Percentiles rank a stretch among this genome's conserved stretches.
phyloP scores from a whole-genome alignment of 2,113 vertebrate species.

The Cyprinodon brontotheroides region DNA sequence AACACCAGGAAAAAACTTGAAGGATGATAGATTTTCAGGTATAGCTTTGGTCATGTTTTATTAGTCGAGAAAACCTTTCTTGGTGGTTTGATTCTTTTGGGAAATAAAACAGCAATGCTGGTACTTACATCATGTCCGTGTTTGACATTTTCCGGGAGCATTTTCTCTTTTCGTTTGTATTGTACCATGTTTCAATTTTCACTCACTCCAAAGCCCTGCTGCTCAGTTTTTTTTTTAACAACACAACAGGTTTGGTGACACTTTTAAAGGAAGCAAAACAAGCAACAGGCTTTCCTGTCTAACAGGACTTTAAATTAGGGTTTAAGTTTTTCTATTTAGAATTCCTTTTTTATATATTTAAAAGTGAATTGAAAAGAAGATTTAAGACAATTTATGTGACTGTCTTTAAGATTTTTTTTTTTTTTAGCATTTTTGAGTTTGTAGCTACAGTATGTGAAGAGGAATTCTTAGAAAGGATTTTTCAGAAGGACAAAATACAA shows the following conservation, averaged over 20 bases:
- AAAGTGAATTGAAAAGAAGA: not conserved
- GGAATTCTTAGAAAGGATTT: too few species aligned
- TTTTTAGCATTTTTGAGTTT: too few species aligned
- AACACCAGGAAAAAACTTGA: too few species aligned
- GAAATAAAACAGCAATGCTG: not conserved
- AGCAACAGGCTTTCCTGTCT: conserved; percentile 1
- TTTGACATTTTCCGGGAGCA: conserved; percentile 21
- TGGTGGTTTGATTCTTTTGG: not conserved
- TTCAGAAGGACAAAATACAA: too few species aligned
- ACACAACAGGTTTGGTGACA: conserved; percentile 13
- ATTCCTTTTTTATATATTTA: too few species aligned
- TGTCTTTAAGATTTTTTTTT: too few species aligned
- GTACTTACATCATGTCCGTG: not conserved
- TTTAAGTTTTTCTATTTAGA: not conserved
- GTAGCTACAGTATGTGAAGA: too few species aligned
- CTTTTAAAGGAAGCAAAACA: not conserved
- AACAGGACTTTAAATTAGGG: not conserved
- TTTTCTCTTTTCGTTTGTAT: not conserved
- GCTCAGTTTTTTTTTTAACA: conserved; percentile 16
- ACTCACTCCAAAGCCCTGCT: conserved; percentile 19
- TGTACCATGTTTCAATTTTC: conserved; percentile 18
- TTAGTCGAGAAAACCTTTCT: too few species aligned
- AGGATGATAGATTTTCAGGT: too few species aligned
- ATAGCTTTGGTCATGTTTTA: too few species aligned
- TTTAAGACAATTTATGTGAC: not conserved